Conservation (phyloP, 1,140 invertebrate species). For the Tetraneura akinire region DNA sequence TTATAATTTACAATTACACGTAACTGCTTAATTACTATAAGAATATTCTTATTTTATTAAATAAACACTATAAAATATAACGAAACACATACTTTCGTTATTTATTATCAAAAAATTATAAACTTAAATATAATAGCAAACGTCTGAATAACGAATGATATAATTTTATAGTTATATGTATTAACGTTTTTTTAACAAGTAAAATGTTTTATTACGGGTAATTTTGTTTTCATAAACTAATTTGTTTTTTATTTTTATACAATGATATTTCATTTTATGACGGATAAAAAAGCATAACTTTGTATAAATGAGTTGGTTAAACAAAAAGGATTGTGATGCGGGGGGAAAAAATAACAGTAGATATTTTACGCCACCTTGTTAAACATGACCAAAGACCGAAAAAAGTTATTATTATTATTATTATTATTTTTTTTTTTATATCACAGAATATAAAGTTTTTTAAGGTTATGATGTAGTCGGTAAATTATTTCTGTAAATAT, state of each 20-base stretch:
- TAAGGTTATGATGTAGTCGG: constrained; percentile 45
- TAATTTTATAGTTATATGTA: no score
- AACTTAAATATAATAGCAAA: no score
- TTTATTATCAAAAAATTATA: no score
- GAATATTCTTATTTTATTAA: no score
- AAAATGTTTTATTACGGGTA: neutral
- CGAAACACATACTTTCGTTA: no score
- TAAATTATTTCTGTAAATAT: constrained; percentile 48
- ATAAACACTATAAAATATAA: no score
- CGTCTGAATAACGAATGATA: no score
- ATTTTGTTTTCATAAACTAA: neutral
- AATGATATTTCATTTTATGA: neutral
- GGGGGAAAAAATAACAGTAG: constrained; percentile 28
- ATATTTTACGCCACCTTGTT: constrained; percentile 43
- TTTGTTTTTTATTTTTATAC: neutral
- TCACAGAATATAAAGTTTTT: constrained; percentile 29
- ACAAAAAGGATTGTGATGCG: constrained; percentile 19
- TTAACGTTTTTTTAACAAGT: no score
- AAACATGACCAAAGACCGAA: constrained; percentile 45
- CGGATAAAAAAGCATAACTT: constrained; percentile 14
- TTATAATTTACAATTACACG: no score
- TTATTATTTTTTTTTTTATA: constrained; percentile 33
- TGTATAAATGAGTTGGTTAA: constrained; percentile 33
- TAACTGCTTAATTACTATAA: no score
- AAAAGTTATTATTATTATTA: no score